These are phyloP conservation scores for Trissolcus basalis DNA, from an alignment of 1,140 invertebrate genomes.

Conservation along the genomic window DNA sequence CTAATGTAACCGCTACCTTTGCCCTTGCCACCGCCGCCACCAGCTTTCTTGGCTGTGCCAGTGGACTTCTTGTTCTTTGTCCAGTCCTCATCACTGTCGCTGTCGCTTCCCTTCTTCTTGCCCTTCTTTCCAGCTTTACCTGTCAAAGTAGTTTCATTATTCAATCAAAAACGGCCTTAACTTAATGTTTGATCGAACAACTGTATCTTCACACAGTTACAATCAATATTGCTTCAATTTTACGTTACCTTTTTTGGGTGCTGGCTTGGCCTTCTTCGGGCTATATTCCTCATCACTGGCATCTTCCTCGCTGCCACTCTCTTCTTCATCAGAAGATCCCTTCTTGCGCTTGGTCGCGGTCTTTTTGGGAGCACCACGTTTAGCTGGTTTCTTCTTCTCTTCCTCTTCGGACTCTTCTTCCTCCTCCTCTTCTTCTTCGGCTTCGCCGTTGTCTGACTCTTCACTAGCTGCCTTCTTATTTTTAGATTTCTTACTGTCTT, in stretches of 20 bases:
- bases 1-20: slow-evolving; percentile 88
- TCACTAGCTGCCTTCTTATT: slow-evolving; percentile 75
- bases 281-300: slow-evolving; percentile 83
- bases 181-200: no score
- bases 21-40: slow-evolving; percentile 76
- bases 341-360: slow-evolving; percentile 77
- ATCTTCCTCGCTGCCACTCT: slow-evolving; percentile 80
- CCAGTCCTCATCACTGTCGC: slow-evolving; percentile 87
- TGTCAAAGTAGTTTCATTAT: slow-evolving; percentile 13
- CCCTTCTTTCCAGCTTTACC: slow-evolving; percentile 77
- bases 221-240: neutral
- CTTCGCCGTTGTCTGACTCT: slow-evolving; percentile 79
- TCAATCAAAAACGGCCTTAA: neutral
- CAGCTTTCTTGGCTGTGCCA: slow-evolving; percentile 71
- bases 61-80: slow-evolving; percentile 79
- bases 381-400: slow-evolving; percentile 80
- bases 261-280: slow-evolving; percentile 78
- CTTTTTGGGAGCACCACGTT: slow-evolving; percentile 77
- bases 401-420: slow-evolving; percentile 77
- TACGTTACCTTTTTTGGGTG: slow-evolving; percentile 69
- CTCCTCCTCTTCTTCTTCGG: slow-evolving; percentile 78
- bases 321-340: slow-evolving; percentile 79
- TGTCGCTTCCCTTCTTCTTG: slow-evolving; percentile 85
- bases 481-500: slow-evolving; percentile 75
- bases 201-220: neutral